Percentiles rank a stretch among this genome's conserved stretches.
Conservation (phyloP, 2,888 invertebrate genomes). For the Marronus borbonicus region DNA sequence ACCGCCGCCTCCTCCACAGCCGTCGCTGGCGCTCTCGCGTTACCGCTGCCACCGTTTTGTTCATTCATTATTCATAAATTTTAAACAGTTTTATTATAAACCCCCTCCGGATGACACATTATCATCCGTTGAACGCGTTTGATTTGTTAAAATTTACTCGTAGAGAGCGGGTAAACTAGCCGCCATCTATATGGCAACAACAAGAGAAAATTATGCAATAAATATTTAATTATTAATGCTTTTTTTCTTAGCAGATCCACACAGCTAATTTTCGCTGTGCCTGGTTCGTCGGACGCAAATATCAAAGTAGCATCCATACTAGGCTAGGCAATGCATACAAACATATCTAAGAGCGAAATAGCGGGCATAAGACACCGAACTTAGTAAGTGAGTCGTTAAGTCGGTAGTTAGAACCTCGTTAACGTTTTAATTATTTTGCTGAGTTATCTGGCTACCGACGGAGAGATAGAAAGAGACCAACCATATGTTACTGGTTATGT, state of each 20-base stretch:
- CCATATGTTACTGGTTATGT: conserved; percentile 51
- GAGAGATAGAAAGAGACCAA: no score
- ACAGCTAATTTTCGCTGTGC: no score
- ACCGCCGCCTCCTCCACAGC: not conserved
- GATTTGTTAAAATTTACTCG: conserved; percentile 26
- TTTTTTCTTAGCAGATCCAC: no score
- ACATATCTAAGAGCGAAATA: not conserved
- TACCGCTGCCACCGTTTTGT: not conserved
- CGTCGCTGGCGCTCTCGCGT: not conserved
- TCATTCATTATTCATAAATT: conserved; percentile 53
- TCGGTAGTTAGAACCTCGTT: conserved; percentile 68
- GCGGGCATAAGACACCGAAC: conserved; percentile 55
- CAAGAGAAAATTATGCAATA: no score
- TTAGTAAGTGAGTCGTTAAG: conserved; percentile 66
- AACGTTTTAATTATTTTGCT: conserved; percentile 68
- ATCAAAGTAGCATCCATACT: no score
- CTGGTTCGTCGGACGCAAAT: no score
- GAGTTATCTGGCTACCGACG: conserved; percentile 59
- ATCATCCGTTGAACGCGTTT: conserved; percentile 21
- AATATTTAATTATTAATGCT: no score
- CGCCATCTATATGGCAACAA: no score
- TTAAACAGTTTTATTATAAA: conserved; percentile 53
- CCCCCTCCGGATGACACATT: conserved; percentile 47
- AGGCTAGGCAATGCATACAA: not conserved
- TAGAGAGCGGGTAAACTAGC: not conserved